Base-by-base conservation (phyloP, 37 sponge, comb jelly and placozoan genomes). In the Spongilla lacustris region DNA sequence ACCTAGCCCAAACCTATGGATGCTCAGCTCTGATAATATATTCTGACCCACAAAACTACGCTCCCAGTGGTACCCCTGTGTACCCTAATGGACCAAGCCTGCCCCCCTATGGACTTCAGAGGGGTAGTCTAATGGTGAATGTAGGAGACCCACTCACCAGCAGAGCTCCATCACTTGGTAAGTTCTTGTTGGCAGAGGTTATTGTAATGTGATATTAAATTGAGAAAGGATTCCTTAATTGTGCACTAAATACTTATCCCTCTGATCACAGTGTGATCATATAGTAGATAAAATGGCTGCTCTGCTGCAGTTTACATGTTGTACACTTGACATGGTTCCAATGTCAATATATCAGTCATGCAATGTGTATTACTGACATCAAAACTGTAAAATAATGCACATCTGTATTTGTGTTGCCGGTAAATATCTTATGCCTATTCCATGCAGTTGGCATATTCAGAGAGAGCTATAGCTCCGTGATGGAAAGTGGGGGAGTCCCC, bases 41-140 rank as follows among this genome's bases (percentile, higher is more conserved):
- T 80, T 95, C 96, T 73, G 98, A 97, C 50, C 96, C 98, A 11
- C 73, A 66, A 21, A 92, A 97, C 69, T 93, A 89, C 80, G 91
- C 92, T 38, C 92, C 92, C 28, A 76, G 50, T 67, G 98, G 86
- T 24, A 67, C 75, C 2, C 81, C 67, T 25, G 70, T 86, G 49
- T 93, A 81, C 68, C 98, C 98, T 14, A 69, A 97, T 50, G 94
- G 95, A 0, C 80, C 76, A 67, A 87, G 88, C 35, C 86, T 97
- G 10, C 98, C 98, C 11, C 58, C 66, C 5, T 73, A 84, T 26
- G 98, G 98, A 25, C 69, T 97, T 2, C 94, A 97, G 83, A 34
- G 98, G 69, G 98, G 98, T 32, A 69, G 90, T 14, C 74, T 97
- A 68, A 36, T 73, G 17, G 78, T 66, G 8, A 37, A 0, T 12